Evolutionary conservation across 2,888 invertebrate species (phyloP).

Genomic region (Disparrhopalites patrizii): DNA sequence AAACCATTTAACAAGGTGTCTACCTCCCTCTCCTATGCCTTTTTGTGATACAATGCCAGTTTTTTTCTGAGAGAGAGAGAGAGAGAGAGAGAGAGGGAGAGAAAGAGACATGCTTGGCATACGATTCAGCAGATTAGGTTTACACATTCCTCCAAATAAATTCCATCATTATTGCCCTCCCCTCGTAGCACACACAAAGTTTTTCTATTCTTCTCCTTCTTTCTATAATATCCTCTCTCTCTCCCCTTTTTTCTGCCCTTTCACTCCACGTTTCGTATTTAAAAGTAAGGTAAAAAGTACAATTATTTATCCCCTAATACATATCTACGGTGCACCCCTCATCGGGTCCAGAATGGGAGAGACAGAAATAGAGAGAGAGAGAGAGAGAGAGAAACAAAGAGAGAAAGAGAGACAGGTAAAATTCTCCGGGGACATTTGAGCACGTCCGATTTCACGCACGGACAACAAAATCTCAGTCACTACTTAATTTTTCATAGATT

Average conservation of each 20-base stretch:
- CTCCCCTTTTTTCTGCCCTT: background rate
- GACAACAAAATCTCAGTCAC: too few relatives aligned
- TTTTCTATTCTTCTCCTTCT: constrained; percentile 11
- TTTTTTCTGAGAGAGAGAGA: too few relatives aligned
- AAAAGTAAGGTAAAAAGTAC: background rate
- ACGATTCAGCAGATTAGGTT: constrained; percentile 45
- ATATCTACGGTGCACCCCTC: background rate
- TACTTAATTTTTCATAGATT: too few relatives aligned
- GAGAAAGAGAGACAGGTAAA: too few relatives aligned
- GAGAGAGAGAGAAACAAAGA: background rate
- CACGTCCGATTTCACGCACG: too few relatives aligned
- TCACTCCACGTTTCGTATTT: background rate
- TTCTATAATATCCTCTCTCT: too few relatives aligned
- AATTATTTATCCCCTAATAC: background rate
- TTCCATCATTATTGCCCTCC: background rate
- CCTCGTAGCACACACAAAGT: background rate
- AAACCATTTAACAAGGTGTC: too few relatives aligned
- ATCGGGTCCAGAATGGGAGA: background rate
- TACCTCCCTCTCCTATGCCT: background rate
- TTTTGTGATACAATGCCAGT: too few relatives aligned
- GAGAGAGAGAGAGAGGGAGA: too few relatives aligned
- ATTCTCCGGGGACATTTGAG: too few relatives aligned
- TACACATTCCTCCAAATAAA: constrained; percentile 27
- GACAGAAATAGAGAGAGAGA: background rate
- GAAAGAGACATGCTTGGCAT: constrained; percentile 45